Conservation (phyloP, 1,140 invertebrate species). For the Whitmania pigra region DNA sequence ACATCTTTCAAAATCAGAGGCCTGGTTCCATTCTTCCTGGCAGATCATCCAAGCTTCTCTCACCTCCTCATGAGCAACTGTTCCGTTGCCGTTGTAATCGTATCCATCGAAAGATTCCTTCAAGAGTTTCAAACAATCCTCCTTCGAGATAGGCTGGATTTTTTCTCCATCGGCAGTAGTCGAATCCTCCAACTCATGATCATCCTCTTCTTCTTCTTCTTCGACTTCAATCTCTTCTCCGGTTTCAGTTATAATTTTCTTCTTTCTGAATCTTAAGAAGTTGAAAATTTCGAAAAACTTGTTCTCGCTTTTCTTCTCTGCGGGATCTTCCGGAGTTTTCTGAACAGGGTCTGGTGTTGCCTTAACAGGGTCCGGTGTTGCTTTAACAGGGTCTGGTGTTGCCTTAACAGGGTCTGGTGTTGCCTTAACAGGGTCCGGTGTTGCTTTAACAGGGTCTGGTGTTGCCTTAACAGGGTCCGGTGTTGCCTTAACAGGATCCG, state of each 20-base stretch:
- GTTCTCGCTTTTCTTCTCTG: background rate
- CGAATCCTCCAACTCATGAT: background rate
- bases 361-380: no score
- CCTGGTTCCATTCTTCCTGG: background rate
- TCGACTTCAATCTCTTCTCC: slow-evolving; percentile 4
- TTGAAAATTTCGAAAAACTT: no score
- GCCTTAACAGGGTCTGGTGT: no score
- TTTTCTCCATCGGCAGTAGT: background rate
- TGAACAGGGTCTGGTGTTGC: background rate
- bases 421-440: no score
- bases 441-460: no score
- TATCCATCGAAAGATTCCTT: slow-evolving; percentile 7
- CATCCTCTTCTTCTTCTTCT: background rate
- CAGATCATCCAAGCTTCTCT: background rate
- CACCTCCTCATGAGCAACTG: background rate
- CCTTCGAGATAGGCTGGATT: background rate
- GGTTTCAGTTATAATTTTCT: background rate
- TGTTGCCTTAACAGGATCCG: no score
- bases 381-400: no score
- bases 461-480: no score
- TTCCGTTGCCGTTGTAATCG: slow-evolving; percentile 7
- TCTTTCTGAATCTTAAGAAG: background rate
- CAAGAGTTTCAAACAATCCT: background rate
- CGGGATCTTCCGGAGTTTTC: background rate
- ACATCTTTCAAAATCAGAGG: background rate